Evolutionary conservation across 2,113 vertebrate species (phyloP), one percentile per base, ranked within the genome.

Genomic region (Jaculus jaculus): DNA sequence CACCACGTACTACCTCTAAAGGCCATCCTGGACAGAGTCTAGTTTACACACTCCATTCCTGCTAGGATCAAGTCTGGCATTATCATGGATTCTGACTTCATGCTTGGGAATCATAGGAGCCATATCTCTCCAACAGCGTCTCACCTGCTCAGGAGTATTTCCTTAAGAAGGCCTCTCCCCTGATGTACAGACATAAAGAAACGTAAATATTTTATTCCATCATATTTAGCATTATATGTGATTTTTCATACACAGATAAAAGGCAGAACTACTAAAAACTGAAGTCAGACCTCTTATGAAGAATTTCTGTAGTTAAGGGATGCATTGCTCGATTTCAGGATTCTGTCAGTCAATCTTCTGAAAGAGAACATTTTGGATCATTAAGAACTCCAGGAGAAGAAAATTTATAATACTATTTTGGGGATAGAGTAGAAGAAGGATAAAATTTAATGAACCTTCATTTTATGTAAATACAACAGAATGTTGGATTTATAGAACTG

Each of bases 381-480:
- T 94, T 96, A 96, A 96, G 92, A 95, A 96, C 78, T 93, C 78
- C 74, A 95, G 90, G 90, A 90, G 82, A 96, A 95, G 88, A 95
- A 96, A 94, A 92, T 96, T 95, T 96, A 94, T 88, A 88, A 84
- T 96, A 95, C 51, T 81, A 97, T 93, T 96, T 92, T 79, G 94
- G 90, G 93, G 77, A 92, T 85, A 88, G 75, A 90, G 74, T 73
- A 96, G 69, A 86, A 95, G 60, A n/a, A 92, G 68, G 66, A 96
- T 96, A 96, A 96, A 95, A 96, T 92, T 94, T 96, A 96, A 97
- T 94, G 94, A 96, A 95, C 82, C 94, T 94, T 95, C 85, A 93
- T 90, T 96, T 90, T 95, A 95, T 97, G 92, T 96, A 96, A 96
- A 96, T 96, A 94, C 88, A 97, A 92, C 87, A 92, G 93, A 96